Base-by-base conservation (phyloP, 2,797 vertebrate species). In the Girardinus metallicus region DNA sequence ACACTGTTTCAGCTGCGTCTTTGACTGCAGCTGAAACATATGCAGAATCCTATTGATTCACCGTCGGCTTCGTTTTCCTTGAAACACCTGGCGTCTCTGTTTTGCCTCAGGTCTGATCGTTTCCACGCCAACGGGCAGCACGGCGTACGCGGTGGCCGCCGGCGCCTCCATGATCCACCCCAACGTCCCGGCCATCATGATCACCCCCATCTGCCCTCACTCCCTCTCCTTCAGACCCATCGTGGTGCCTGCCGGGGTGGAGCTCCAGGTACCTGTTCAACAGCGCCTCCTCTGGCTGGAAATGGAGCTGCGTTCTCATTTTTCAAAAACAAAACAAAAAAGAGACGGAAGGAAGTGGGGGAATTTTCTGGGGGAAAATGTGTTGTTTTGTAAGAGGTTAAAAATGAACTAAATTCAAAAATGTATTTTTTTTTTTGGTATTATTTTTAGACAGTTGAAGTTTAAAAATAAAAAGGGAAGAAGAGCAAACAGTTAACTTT, bases 111-210 rank as follows among this genome's bases (percentile, higher is more conserved):
- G 96, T 77, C 92, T 97, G 80, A 96, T 97, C 0, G 96, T 97
- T 34, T 97, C 96, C 2, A 97, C 96, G 0, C 96, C 96, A 0
- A 97, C 96, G 0, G 96, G 96, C 36, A 97, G 96, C 72, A 97
- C 96, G 0, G 96, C 96, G 0, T 96, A 97, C 0, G 96, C 96
- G 0, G 96, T 96, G 13, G 96, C 96, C 5, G 96, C 96, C 0
- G 96, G 96, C 76, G 96, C 96, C 1, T 97, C 96, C 80, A 97
- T 97, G 96, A 97, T 97, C 88, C 96, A 97, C 79, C 96, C 96
- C 78, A 97, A 97, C 16, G 96, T 97, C 23, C 96, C 96, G 0
- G 96, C 96, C 83, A 97, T 97, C 90, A 96, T 96, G 96, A 95
- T 97, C 84, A 96, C 96, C 3, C 96, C 96, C 77, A 96, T 97